Evolutionary conservation across 2,888 invertebrate genomes (phyloP), one percentile per base, ranked within the genome.

Genomic region (Thumatha senex): DNA sequence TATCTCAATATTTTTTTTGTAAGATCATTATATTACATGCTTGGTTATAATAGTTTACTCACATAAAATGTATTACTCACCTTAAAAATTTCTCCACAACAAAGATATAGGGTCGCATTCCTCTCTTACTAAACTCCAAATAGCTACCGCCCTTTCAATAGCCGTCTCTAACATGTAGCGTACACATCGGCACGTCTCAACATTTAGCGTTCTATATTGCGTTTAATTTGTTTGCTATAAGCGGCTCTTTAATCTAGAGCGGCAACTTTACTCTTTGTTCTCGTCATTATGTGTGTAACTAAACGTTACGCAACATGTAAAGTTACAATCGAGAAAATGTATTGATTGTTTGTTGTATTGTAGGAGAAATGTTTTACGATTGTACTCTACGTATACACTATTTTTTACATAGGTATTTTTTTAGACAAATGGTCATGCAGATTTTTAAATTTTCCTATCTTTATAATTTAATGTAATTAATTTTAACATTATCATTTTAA

Each of bases 171-270:
- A 86, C 68, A 76, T 60, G 64, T 75, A 72, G 55, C 57, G 63
- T 74, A 86, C 72, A 86, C 86, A 69, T 76, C 85, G 84, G 83
- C 70, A 65, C 71, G 72, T 79, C 76, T 84, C 58, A 68, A 70
- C 63, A 70, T 73, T 86, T 85, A 83, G 81, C 80, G 70, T 78
- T 73, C 74, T 74, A 69, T 81, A 86, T 86, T 82, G 81, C 70
- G 69, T 73, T 76, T 86, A 84, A 86, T 86, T 85, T 84, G 85
- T 86, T 85, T 82, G 70, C 60, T 56, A 67, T 55, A 61, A 51
- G 79, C 84, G 82, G 84, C 82, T 71, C 82, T 86, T 83, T 84
- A 86, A 86, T 86, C 78, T 86, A 76, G 84, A 74, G 75, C 86
- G 77, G 78, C 74, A 80, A 78, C 72, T 68, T 52, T 60, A 59